Percentiles rank a stretch among this genome's conserved stretches.
phyloP scores from a whole-genome alignment of 2,797 vertebrate species.

The Centroberyx gerrardi region DNA sequence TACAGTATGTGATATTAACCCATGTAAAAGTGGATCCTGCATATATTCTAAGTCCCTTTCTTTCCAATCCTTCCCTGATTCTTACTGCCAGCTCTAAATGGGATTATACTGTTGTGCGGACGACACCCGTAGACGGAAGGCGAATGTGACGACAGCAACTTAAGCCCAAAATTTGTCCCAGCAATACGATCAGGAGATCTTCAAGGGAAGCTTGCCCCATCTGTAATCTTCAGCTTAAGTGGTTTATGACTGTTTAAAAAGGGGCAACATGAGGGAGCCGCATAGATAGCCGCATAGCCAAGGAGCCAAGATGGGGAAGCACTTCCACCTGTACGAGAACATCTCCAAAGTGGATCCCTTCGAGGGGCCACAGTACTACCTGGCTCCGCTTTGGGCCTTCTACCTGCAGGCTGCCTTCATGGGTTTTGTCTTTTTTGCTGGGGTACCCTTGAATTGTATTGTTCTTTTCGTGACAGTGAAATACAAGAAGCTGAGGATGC shows the following conservation, averaged over 20 bases:
- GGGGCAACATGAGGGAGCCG: not conserved
- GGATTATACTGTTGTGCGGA: conserved; percentile 29
- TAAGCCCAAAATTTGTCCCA: conserved; percentile 76
- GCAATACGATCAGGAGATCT: conserved; percentile 65
- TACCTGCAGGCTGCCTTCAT: conserved; percentile 88
- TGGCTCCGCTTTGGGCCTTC: conserved; percentile 88
- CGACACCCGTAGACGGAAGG: not conserved
- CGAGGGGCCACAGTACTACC: conserved; percentile 89
- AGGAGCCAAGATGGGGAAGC: conserved; percentile 80
- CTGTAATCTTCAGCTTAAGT: conserved; percentile 54
- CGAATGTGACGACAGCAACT: not conserved
- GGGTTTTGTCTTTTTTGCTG: conserved; percentile 83
- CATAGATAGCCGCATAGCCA: conserved; percentile 7
- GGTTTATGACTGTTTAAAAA: conserved; percentile 70
- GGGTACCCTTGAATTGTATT: conserved; percentile 82
- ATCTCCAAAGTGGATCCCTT: conserved; percentile 83
- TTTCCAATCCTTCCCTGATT: not conserved
- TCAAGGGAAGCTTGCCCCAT: conserved; percentile 39
- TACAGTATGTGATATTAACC: too few species aligned
- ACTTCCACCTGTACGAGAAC: conserved; percentile 88
- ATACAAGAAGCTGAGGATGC: conserved; percentile 88
- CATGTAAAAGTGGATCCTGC: too few species aligned
- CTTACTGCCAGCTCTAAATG: conserved; percentile 2
- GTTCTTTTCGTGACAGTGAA: conserved; percentile 85
- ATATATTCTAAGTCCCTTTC: not conserved